phyloP scores from a whole-genome alignment of 64 coral and sea anemone species.

The Actinia equina region DNA sequence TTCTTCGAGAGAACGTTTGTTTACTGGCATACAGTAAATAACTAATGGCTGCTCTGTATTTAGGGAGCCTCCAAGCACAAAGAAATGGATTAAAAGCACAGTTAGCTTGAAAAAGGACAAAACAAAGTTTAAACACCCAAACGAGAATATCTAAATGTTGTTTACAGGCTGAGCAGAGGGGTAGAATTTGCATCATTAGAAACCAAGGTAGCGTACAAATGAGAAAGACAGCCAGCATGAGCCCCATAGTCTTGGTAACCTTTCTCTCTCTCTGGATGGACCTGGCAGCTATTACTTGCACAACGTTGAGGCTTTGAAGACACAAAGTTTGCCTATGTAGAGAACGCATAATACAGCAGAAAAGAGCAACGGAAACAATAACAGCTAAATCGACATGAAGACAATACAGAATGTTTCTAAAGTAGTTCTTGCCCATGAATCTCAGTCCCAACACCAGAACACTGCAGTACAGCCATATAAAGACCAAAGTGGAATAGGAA shows the following conservation, averaged over 20 bases:
- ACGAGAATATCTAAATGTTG: slow-evolving; percentile 7
- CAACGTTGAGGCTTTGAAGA: slow-evolving; percentile 31
- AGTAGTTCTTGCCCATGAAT: slow-evolving; percentile 29
- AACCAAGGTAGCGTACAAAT: slow-evolving; percentile 73
- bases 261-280: slow-evolving; percentile 49
- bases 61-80: slow-evolving; percentile 63
- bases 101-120: slow-evolving; percentile 72
- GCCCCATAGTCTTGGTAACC: slow-evolving; percentile 50
- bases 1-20: neutral
- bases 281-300: slow-evolving; percentile 16
- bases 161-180: slow-evolving; percentile 33
- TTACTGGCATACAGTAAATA: neutral
- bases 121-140: slow-evolving; percentile 61
- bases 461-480: slow-evolving; percentile 60
- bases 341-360: slow-evolving; percentile 33
- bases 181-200: slow-evolving; percentile 67
- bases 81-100: slow-evolving; percentile 80
- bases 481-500: slow-evolving; percentile 15
- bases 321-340: slow-evolving; percentile 42
- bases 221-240: slow-evolving; percentile 67
- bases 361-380: slow-evolving; percentile 47
- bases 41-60: slow-evolving; percentile 26
- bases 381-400: slow-evolving; percentile 60
- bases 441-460: slow-evolving; percentile 30
- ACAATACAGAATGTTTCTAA: slow-evolving; percentile 62